Evolutionary conservation across 92 coral and sea anemone genomes (phyloP).

Genomic region (Siderastrea siderea): DNA sequence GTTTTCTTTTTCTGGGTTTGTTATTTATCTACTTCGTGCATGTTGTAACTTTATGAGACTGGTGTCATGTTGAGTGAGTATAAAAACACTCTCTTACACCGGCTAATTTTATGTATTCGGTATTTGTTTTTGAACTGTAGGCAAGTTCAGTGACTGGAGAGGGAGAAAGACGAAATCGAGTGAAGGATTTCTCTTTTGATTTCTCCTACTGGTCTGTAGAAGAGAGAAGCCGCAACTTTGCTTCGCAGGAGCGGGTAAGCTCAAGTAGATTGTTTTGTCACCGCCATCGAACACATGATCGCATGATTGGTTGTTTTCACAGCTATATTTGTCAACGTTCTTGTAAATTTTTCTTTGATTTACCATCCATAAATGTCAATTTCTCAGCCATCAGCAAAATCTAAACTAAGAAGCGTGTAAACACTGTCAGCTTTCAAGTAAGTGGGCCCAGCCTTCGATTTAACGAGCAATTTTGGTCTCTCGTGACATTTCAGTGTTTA

Average conservation of each 20-base stretch:
- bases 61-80: constrained; percentile 13
- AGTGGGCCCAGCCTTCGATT: neutral
- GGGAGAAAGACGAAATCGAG: constrained; percentile 81
- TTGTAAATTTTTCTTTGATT: constrained; percentile 15
- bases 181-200: constrained; percentile 97
- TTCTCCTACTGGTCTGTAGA: constrained; percentile 99
- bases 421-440: neutral
- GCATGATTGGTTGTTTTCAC: constrained; percentile 10
- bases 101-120: neutral
- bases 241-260: constrained; percentile 90
- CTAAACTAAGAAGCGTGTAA: neutral
- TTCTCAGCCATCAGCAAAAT: constrained; percentile 8
- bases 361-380: neutral
- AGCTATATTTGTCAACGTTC: constrained; percentile 18
- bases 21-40: neutral
- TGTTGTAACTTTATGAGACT: constrained; percentile 5
- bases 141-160: constrained; percentile 85
- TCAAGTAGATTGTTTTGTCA: neutral
- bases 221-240: constrained; percentile 82
- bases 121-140: constrained; percentile 50
- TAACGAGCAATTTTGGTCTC: neutral
- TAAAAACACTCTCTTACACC: neutral
- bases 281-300: constrained; percentile 12
- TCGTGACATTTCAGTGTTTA: no score
- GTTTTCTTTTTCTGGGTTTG: no score